Evolutionary conservation across 2,888 invertebrate species (phyloP), one percentile per base, ranked within the genome.

Genomic region (Tyria jacobaeae): DNA sequence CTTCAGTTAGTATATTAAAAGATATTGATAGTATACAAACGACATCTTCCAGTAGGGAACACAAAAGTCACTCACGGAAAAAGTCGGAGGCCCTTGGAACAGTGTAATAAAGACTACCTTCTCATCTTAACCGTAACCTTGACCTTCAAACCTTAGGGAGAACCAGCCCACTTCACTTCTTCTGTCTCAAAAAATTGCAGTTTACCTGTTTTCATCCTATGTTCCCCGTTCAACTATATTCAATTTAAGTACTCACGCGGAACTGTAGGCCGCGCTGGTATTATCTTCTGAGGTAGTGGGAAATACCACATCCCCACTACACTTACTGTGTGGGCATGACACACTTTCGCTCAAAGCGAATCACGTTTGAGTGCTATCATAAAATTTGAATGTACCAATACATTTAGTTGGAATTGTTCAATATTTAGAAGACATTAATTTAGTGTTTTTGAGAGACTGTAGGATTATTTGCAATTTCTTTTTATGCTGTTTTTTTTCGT

Each of bases 321-420:
- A 37, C 34, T 52, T 62, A 58, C 69, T 62, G 79, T 82, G 88
- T 88, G 84, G 85, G 88, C 71, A 71, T 88, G 89, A 88, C 89
- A 89, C 78, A 89, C 89, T 89, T 89, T 89, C 89, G 89, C 88
- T 81, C 65, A 57, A 66, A 70, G 73, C 79, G 80, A 77, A 81
- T 78, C 83, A 76, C 68, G 71, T 73, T 73, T 66, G 58, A 65
- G 65, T 65, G 68, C 70, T 66, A 71, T 68, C 72, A 68, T 78
- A 70, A 66, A 75, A 79, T 79, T 79, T 78, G 74, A 77, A 80
- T 80, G 68, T 73, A 48, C 39, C 15, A 7, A 47, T 25, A 50
- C 10, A 24, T 52, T 51, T 34, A 37, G 14, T 53, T 47, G 17
- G 54, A 49, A 57, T 48, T 57, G 52, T 62, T 57, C 39, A 54